A percentile compares a stretch with the other conserved stretches of the same genome.
Conservation (phyloP, 2,888 invertebrate genomes). For the Sinopyrophorus schimmeli region DNA sequence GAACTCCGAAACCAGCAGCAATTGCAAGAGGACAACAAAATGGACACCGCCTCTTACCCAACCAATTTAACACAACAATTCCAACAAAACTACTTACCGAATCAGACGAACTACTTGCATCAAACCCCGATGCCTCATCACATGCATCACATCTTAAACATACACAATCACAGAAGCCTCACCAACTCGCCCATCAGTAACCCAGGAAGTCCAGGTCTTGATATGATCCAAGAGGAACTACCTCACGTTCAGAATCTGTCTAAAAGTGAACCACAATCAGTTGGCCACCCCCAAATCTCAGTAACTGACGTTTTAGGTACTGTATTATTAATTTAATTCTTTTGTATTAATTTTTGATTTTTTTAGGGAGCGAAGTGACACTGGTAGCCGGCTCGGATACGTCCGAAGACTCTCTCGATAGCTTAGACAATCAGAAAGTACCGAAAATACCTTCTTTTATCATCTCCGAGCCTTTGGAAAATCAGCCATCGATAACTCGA, state of each 20-base stretch:
- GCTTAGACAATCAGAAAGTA: conserved; percentile 62
- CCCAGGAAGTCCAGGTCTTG: conserved; percentile 69
- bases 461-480: conserved; percentile 74
- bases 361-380: conserved; percentile 75
- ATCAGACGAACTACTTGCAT: conserved; percentile 40
- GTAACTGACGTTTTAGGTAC: conserved; percentile 87
- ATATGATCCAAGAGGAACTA: conserved; percentile 79
- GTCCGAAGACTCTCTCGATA: conserved; percentile 72
- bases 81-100: conserved; percentile 33
- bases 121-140: conserved; percentile 41
- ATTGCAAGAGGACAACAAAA: conserved; percentile 53
- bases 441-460: conserved; percentile 64
- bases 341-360: background rate
- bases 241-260: conserved; percentile 57
- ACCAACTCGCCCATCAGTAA: conserved; percentile 67
- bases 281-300: conserved; percentile 80
- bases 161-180: conserved; percentile 60
- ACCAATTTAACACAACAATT: conserved; percentile 21
- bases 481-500: conserved; percentile 78
- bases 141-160: conserved; percentile 53
- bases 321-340: no score
- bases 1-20: conserved; percentile 45
- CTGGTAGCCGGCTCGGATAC: conserved; percentile 74
- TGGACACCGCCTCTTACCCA: conserved; percentile 51
- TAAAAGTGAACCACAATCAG: conserved; percentile 48